A percentile compares a stretch with the other conserved stretches of the same genome.
phyloP scores from a whole-genome alignment of 2,113 vertebrate species.

The Leucopsar rothschildi region DNA sequence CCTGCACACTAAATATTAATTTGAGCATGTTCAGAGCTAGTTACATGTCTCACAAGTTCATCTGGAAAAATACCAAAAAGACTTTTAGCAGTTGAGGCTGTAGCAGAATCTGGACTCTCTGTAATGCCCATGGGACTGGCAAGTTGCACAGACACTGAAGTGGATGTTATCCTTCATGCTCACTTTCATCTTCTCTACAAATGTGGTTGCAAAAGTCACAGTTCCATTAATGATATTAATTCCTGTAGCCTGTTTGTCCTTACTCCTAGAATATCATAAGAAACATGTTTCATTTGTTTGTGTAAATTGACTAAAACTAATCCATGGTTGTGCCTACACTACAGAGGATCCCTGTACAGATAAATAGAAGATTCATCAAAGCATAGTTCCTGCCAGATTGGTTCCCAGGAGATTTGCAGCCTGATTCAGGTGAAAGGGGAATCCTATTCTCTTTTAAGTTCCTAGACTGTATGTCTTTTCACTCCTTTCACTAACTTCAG shows the following conservation, averaged over 20 bases:
- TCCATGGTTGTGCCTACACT: not conserved
- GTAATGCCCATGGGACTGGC: not conserved
- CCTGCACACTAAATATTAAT: not conserved
- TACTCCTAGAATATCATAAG: not conserved
- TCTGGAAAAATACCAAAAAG: not conserved
- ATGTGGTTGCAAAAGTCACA: not conserved
- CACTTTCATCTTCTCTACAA: not conserved
- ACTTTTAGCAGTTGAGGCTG: rapidly evolving
- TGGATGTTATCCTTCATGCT: not conserved
- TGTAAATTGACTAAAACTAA: not conserved
- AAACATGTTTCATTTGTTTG: not conserved
- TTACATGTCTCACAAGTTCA: not conserved
- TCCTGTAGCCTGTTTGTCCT: not conserved
- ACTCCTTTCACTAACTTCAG: not conserved
- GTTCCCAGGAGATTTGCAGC: not conserved
- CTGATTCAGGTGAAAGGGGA: not conserved
- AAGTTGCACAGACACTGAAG: not conserved
- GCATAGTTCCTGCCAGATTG: not conserved
- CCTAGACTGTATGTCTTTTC: not conserved
- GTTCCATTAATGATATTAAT: not conserved
- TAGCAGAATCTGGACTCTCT: not conserved
- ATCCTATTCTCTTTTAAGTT: not conserved
- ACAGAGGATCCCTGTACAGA: not conserved
- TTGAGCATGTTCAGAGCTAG: not conserved
- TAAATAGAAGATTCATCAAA: not conserved